Base-by-base conservation (phyloP, 1,140 invertebrate species). In the Lepidotrigona ventralis region DNA sequence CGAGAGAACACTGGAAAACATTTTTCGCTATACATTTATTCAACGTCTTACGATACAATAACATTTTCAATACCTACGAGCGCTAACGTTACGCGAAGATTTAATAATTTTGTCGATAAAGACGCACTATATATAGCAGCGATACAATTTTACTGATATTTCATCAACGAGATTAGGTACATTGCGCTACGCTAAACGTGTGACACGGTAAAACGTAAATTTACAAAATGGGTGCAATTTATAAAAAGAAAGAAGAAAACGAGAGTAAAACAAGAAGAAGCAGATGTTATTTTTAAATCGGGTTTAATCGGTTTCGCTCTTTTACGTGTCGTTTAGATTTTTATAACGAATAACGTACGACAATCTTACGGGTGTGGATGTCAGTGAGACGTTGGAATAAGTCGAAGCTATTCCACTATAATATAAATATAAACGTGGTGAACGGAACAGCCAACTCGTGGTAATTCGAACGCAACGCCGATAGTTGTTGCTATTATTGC, bases 401-500 rank as follows among this genome's bases (percentile, higher is more conserved):
- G 2, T 17, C 63, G 39, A 26, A 83, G 54, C 53, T 46, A 23
- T 74, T 81, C 69, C 39, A 21, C 81, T 83, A n/a, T n/a, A 78
- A 71, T 77, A 77, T 77, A 77, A 77, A 77, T 82, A 60, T 60
- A 63, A 76, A 77, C 26, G n/a, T n/a, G 9, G 21, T 78, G 26
- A 70, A 83, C 54, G 19, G 29, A 39, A 70, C 23, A 29, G 29
- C 23, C 15, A 11, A 77, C 19, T 69, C 26, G 8, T 78, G 12
- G 2, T 33, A 15, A 70, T 77, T 77, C 17, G 9, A 71, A 78
- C 53, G 46, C 21, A 54, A 63, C 26, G 6, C 60, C 17, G 6
- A 60, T 26, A 51, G 15, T 66, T 0, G 17, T 39, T 54, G 56
- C 69, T 94, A 94, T 94, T 94, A 94, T 94, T 92, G 93, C 63